phyloP scores from a whole-genome alignment of 2,888 invertebrate genomes.

The Acleris laterana region DNA sequence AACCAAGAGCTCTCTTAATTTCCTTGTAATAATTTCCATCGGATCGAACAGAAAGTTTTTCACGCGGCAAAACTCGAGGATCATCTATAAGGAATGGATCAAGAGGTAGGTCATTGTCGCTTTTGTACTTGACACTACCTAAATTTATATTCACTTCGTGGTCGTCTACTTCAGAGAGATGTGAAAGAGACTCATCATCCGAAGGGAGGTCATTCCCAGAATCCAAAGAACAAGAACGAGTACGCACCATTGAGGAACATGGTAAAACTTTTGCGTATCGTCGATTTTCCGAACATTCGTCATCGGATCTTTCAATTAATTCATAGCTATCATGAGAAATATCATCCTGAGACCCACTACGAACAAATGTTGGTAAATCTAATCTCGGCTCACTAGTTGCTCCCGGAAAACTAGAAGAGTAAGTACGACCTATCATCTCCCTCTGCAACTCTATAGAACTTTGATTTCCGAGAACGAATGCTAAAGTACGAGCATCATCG shows the following conservation, averaged over 20 bases:
- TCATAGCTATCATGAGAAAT: slow-evolving; percentile 95
- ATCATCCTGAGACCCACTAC: slow-evolving; percentile 92
- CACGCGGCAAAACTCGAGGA: slow-evolving; percentile 89
- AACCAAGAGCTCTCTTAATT: slow-evolving; percentile 86
- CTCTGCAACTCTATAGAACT: slow-evolving; percentile 88
- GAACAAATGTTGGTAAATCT: slow-evolving; percentile 86
- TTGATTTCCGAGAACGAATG: slow-evolving; percentile 57
- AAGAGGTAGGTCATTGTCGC: slow-evolving; percentile 88
- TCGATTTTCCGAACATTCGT: slow-evolving; percentile 79
- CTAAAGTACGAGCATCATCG: slow-evolving; percentile 86
- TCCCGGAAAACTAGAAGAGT: slow-evolving; percentile 94
- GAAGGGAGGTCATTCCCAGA: slow-evolving; percentile 91
- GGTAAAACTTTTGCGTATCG: slow-evolving; percentile 62
- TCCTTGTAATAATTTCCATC: slow-evolving; percentile 90
- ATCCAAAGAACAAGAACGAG: slow-evolving; percentile 89
- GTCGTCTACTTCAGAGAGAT: slow-evolving; percentile 78
- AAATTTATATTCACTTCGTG: slow-evolving; percentile 84
- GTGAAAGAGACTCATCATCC: slow-evolving; percentile 87
- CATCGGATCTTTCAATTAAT: slow-evolving; percentile 90
- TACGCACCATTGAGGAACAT: slow-evolving; percentile 68
- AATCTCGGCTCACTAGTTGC: slow-evolving; percentile 88
- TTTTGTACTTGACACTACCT: slow-evolving; percentile 86
- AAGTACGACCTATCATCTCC: slow-evolving; percentile 88
- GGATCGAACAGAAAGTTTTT: slow-evolving; percentile 88
- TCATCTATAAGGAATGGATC: slow-evolving; percentile 92